phyloP scores from a whole-genome alignment of 37 sponge, comb jelly and placozoan species.

The Diacarnus erythraeanus region DNA sequence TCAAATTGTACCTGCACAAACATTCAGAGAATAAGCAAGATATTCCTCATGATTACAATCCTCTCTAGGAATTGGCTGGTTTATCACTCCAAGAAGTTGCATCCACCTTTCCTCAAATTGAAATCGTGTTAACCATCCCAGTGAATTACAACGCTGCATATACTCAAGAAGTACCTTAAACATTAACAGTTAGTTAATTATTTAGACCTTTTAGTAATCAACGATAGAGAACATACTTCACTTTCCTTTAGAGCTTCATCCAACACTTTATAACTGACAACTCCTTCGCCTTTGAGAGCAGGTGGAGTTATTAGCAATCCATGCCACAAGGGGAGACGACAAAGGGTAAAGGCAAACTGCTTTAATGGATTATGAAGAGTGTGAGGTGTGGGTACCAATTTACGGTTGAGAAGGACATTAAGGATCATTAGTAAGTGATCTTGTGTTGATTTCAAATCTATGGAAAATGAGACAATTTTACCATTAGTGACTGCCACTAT shows the following conservation, averaged over 20 bases:
- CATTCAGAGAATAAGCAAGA: constrained; percentile 35
- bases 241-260: constrained; percentile 54
- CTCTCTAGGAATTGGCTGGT: constrained; percentile 49
- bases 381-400: neutral
- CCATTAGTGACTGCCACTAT: too few species aligned
- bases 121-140: constrained; percentile 70
- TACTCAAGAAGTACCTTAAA: constrained; percentile 46
- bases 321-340: constrained; percentile 34
- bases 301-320: constrained; percentile 29
- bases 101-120: constrained; percentile 92
- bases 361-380: constrained; percentile 5
- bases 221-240: constrained; percentile 18
- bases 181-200: neutral
- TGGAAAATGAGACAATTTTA: neutral
- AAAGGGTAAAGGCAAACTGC: constrained; percentile 32
- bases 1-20: constrained; percentile 18
- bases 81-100: constrained; percentile 68
- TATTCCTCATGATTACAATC: constrained; percentile 22
- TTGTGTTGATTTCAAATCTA: neutral
- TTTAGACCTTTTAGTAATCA: neutral
- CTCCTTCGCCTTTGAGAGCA: constrained; percentile 14
- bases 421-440: neutral
- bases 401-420: constrained; percentile 3
- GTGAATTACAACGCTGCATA: constrained; percentile 45
- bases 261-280: constrained; percentile 24